Base-by-base conservation (phyloP, 2,113 vertebrate genomes). In the Oceanites oceanicus region DNA sequence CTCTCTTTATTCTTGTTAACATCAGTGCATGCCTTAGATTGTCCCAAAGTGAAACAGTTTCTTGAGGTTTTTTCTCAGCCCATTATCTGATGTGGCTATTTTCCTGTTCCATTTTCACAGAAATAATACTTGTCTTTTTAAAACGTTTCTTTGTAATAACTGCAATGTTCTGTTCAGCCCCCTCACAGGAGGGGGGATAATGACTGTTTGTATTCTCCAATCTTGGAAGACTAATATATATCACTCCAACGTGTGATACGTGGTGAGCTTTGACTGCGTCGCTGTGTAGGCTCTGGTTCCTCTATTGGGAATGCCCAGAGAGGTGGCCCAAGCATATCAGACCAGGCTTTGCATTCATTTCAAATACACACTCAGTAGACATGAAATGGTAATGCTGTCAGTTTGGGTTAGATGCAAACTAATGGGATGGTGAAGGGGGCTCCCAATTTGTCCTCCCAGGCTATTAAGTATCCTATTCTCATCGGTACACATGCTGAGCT, bases 241-340 rank as follows among this genome's bases (percentile, higher is more conserved):
- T 19, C 50, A 6, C 59, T 66, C 36, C 1, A 3, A 5, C 0
- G 3, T 2, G 26, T 26, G n/a, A 1, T 5, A 8, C 23, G 34
- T 14, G 44, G 42, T 15, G 59, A 73, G 38, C 81, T 63, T 15
- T 23, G 66, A 4, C 62, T 47, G 27, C 38, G n/a, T 30, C 32
- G 49, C 26, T 59, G 4, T 13, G 19, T 7, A 10, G 53, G 49
- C 49, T 30, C 52, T 23, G 55, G 30, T 36, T 20, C 67, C 77
- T 38, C 30, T 15, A 1, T 3, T 25, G 74, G 73, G 76, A 32
- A 14, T 12, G 42, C 25, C 26, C 58, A 20, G 16, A 11, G 58
- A 40, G 21, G 52, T 36, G 53, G 38, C 30, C 32, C 26, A 3
- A 32, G 50, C 20, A 2, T 6, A 7, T 59, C 27, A 2, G 23